Conservation (phyloP, 2,797 vertebrate genomes). For the Stomatorhinus walkeri region DNA sequence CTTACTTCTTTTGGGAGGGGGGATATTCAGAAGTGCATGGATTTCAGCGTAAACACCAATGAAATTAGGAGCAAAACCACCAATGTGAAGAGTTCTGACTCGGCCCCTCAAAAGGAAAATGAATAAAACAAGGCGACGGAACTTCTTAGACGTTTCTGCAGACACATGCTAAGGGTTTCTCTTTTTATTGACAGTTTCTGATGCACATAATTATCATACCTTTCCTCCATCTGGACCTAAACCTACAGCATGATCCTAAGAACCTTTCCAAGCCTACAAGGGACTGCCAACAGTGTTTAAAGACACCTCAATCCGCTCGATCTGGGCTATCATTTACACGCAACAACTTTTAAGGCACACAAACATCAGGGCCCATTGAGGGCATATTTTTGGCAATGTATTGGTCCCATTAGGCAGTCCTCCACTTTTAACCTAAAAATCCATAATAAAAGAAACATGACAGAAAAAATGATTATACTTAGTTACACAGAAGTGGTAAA, state of each 20-base stretch:
- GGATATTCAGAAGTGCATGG: conserved; percentile 63
- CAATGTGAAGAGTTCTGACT: conserved; percentile 46
- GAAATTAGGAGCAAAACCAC: conserved; percentile 55
- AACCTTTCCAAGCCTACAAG: conserved; percentile 52
- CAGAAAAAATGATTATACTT: conserved; percentile 52
- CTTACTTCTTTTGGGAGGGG: conserved; percentile 45
- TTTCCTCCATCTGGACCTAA: conserved; percentile 20
- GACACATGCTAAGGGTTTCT: conserved; percentile 14
- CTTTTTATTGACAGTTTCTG: conserved; percentile 42
- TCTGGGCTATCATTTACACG: conserved; percentile 53
- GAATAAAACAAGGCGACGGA: conserved; percentile 17
- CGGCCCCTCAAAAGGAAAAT: conserved; percentile 55
- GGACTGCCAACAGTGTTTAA: conserved; percentile 47
- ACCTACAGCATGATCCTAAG: conserved; percentile 27
- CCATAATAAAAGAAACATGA: conserved; percentile 42
- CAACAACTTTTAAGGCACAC: conserved; percentile 65
- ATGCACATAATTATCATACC: conserved; percentile 41
- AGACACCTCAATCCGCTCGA: conserved; percentile 45
- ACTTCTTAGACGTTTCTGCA: conserved; percentile 15
- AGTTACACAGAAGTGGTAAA: conserved; percentile 51
- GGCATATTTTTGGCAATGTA: conserved; percentile 56
- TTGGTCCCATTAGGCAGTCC: conserved; percentile 69
- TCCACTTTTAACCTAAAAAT: conserved; percentile 57
- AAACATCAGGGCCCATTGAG: conserved; percentile 57
- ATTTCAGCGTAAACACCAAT: conserved; percentile 50